A percentile compares a stretch with the other conserved stretches of the same genome.
These are phyloP conservation scores for Gallinago paraguaiae DNA, from an alignment of 2,113 vertebrate species.

Conservation along the genomic window DNA sequence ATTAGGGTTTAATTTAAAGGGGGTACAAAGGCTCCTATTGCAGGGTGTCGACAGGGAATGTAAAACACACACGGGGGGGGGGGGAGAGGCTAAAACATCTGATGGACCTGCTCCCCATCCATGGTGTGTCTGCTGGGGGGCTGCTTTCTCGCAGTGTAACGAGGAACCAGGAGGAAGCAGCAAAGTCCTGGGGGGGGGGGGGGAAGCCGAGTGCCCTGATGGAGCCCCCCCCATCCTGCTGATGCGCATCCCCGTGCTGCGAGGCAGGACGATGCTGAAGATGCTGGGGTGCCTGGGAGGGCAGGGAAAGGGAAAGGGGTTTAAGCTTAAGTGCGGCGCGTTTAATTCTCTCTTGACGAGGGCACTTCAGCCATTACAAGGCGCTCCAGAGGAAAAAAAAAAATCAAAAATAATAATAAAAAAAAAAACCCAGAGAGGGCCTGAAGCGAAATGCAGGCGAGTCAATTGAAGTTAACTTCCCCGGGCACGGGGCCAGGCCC, in stretches of 20 bases:
- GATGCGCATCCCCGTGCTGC: neutral
- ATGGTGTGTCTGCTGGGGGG: neutral
- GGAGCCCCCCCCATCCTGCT: neutral
- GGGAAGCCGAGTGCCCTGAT: neutral
- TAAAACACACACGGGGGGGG: rapidly evolving
- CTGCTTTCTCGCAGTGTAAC: neutral
- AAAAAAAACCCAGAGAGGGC: conserved; percentile 13
- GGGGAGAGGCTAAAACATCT: neutral
- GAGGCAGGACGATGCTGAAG: neutral
- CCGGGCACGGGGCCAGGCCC: neutral
- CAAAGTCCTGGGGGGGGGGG: neutral
- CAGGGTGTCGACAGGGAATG: neutral
- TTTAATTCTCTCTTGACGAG: neutral
- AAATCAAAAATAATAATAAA: no score
- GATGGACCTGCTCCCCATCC: neutral
- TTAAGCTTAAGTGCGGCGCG: neutral
- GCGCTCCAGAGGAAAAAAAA: neutral
- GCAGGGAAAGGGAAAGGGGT: neutral
- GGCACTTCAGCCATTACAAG: neutral
- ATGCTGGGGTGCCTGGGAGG: neutral
- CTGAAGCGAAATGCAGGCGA: neutral
- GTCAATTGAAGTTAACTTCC: conserved; percentile 55
- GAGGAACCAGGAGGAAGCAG: neutral
- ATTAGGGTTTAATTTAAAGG: conserved; percentile 9
- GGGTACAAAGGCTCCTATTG: neutral